Percentiles rank a stretch among this genome's conserved stretches.
Conservation (phyloP, 2,888 invertebrate genomes). For the Helicoverpa assulta region DNA sequence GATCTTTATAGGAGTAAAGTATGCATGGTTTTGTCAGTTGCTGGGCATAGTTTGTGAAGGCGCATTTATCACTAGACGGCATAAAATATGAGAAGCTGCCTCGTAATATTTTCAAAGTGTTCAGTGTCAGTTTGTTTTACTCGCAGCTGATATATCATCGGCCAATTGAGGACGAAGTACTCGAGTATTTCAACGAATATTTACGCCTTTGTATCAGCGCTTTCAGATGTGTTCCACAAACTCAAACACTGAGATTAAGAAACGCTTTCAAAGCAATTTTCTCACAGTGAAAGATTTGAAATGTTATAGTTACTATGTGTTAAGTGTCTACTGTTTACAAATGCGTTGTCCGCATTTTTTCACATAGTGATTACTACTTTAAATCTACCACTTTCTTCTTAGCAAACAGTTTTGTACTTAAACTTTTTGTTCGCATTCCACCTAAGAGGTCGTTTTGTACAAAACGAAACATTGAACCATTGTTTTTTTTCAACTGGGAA, state of each 20-base stretch:
- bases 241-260: conserved; percentile 27
- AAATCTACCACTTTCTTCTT: conserved; percentile 58
- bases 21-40: conserved; percentile 45
- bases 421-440: conserved; percentile 65
- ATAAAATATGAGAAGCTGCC: conserved; percentile 32
- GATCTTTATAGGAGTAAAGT: conserved; percentile 47
- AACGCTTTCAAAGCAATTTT: conserved; percentile 38
- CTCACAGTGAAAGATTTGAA: conserved; percentile 39
- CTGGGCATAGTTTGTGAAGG: conserved; percentile 29
- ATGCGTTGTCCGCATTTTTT: conserved; percentile 51
- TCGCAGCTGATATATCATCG: conserved; percentile 28
- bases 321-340: conserved; percentile 48
- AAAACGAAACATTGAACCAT: conserved; percentile 52
- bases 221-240: conserved; percentile 30
- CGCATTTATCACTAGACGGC: conserved; percentile 31
- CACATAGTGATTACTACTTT: conserved; percentile 48
- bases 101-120: conserved; percentile 18
- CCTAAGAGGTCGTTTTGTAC: conserved; percentile 65
- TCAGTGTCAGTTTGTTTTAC: conserved; percentile 9
- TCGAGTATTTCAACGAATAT: conserved; percentile 25
- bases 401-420: conserved; percentile 52
- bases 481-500: conserved; percentile 66
- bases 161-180: conserved; percentile 21
- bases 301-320: conserved; percentile 22
- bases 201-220: conserved; percentile 37